phyloP scores from a whole-genome alignment of 2,113 vertebrate species.

The Ramphastos sulfuratus region DNA sequence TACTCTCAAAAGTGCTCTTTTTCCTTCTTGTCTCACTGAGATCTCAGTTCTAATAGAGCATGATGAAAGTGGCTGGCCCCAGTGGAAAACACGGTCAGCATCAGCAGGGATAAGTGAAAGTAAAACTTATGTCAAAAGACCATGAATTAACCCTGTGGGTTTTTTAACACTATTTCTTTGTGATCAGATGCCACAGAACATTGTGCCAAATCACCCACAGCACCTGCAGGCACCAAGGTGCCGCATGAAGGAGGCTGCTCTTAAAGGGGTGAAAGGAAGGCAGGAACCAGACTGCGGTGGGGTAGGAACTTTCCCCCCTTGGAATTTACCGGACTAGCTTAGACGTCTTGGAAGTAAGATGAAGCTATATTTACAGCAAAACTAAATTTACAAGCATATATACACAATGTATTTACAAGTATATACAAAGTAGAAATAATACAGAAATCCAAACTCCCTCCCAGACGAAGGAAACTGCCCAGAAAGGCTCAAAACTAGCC shows the following conservation, averaged over 20 bases:
- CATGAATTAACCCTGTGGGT: background rate
- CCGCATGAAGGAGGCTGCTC: background rate
- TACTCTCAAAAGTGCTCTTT: background rate
- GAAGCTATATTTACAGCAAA: too few relatives aligned
- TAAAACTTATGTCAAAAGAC: background rate
- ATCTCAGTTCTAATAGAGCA: background rate
- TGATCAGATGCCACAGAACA: background rate
- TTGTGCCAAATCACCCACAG: background rate
- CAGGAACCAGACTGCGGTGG: background rate
- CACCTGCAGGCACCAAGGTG: background rate
- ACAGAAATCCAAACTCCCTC: too few relatives aligned
- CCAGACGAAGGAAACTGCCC: too few relatives aligned
- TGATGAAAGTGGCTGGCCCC: background rate
- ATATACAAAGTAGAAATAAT: too few relatives aligned
- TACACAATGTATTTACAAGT: too few relatives aligned
- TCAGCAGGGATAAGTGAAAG: background rate
- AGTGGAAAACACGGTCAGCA: accelerated
- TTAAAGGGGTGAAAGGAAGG: background rate
- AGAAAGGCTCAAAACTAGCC: too few relatives aligned
- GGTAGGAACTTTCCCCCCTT: too few relatives aligned
- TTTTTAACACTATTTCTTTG: background rate
- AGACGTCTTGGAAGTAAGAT: too few relatives aligned
- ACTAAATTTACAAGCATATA: too few relatives aligned
- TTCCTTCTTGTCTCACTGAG: background rate
- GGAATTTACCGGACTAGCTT: too few relatives aligned